phyloP scores from a whole-genome alignment of 2,797 vertebrate species.

The Takifugu ocellatus region DNA sequence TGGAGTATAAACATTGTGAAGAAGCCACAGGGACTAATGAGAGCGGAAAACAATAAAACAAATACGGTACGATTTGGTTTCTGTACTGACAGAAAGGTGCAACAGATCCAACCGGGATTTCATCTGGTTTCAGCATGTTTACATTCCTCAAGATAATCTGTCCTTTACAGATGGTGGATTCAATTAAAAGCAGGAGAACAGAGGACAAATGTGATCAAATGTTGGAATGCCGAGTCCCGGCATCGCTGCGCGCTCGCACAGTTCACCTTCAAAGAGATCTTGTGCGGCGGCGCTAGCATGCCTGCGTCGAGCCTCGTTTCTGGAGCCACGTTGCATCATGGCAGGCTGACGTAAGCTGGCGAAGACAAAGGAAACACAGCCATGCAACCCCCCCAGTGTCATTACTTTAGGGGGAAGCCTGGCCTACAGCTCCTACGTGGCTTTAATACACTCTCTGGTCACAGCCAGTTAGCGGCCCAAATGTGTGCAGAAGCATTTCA shows the following conservation, averaged over 20 bases:
- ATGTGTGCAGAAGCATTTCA: constrained; percentile 1
- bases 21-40: too few species aligned
- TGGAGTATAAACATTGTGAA: too few species aligned
- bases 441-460: constrained; percentile 17
- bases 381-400: constrained; percentile 10
- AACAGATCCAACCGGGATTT: neutral
- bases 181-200: constrained; percentile 14
- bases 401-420: constrained; percentile 31
- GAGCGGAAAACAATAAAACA: too few species aligned
- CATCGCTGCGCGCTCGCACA: constrained; percentile 30
- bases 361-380: constrained; percentile 41
- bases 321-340: constrained; percentile 50
- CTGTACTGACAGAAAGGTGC: too few species aligned
- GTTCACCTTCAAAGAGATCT: constrained; percentile 42
- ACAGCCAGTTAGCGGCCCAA: constrained; percentile 28
- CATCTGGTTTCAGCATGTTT: constrained; percentile 3
- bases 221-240: constrained; percentile 1
- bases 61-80: too few species aligned
- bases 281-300: constrained; percentile 19
- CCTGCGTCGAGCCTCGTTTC: constrained; percentile 30
- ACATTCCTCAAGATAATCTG: neutral
- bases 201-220: constrained; percentile 21
- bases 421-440: constrained; percentile 22
- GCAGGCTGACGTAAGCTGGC: constrained; percentile 56
- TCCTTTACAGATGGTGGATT: constrained; percentile 1